Conservation (phyloP, 2,113 vertebrate species). For the Rhabdomys dilectus region DNA sequence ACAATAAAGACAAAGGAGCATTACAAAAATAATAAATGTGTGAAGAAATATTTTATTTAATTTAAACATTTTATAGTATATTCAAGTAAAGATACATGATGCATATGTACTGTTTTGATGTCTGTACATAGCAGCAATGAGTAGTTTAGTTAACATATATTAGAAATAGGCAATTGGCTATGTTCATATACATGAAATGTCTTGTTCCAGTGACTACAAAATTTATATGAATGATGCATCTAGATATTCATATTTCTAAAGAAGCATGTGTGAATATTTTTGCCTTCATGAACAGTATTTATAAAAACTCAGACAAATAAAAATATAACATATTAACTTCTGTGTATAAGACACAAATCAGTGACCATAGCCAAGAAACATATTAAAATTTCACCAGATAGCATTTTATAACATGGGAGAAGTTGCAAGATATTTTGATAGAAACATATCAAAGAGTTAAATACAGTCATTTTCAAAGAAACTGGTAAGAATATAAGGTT, state of each 20-base stretch:
- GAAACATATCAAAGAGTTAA: background rate
- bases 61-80: background rate
- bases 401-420: background rate
- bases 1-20: background rate
- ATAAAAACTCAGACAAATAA: background rate
- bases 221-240: background rate
- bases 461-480: background rate
- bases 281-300: background rate
- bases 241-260: slow-evolving; percentile 39
- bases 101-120: background rate
- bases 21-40: background rate
- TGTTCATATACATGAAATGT: background rate
- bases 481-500: background rate
- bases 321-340: background rate
- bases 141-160: background rate
- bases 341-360: background rate
- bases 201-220: background rate
- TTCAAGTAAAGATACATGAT: background rate
- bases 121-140: background rate
- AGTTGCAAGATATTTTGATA: background rate
- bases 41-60: background rate
- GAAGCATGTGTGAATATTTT: background rate
- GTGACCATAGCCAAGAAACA: background rate
- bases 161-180: background rate
- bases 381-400: background rate